Percentiles rank a stretch among this genome's conserved stretches.
These are phyloP conservation scores for Pteronotus mesoamericanus DNA, from an alignment of 2,797 vertebrate genomes.

Conservation along the genomic window DNA sequence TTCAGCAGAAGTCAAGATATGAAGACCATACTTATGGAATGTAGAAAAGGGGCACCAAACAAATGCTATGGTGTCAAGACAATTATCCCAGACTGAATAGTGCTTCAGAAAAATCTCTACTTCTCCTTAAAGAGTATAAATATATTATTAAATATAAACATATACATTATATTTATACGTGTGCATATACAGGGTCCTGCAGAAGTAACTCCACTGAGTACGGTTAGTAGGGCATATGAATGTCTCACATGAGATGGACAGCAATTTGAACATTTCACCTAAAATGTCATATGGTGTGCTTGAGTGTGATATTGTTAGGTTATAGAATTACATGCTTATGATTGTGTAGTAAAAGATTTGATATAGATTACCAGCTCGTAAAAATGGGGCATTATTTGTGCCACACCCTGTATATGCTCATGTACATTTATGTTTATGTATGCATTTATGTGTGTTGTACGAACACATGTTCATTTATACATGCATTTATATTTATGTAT, in stretches of 20 bases:
- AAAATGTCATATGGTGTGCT: too few relatives aligned
- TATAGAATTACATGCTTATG: too few relatives aligned
- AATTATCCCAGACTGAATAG: not conserved
- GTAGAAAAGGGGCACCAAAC: not conserved
- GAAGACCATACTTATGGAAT: not conserved
- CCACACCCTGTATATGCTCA: not conserved
- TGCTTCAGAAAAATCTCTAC: not conserved
- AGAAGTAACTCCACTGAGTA: too few relatives aligned
- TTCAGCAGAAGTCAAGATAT: not conserved
- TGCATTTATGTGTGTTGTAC: not conserved
- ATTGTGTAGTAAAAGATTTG: too few relatives aligned
- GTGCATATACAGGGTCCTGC: too few relatives aligned
- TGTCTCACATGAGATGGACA: too few relatives aligned
- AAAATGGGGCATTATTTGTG: too few relatives aligned
- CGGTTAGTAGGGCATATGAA: too few relatives aligned
- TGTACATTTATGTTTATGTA: not conserved
- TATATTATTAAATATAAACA: not conserved
- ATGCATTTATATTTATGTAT: not conserved
- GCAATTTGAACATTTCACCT: too few relatives aligned
- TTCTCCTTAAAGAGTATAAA: not conserved
- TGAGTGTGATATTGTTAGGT: too few relatives aligned
- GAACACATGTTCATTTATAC: not conserved
- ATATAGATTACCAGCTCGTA: too few relatives aligned
- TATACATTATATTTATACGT: not conserved
- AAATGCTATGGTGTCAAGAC: not conserved